Percentiles rank a stretch among this genome's conserved stretches.
Conservation (phyloP, 2,888 invertebrate genomes). For the Dendrolimus pini region DNA sequence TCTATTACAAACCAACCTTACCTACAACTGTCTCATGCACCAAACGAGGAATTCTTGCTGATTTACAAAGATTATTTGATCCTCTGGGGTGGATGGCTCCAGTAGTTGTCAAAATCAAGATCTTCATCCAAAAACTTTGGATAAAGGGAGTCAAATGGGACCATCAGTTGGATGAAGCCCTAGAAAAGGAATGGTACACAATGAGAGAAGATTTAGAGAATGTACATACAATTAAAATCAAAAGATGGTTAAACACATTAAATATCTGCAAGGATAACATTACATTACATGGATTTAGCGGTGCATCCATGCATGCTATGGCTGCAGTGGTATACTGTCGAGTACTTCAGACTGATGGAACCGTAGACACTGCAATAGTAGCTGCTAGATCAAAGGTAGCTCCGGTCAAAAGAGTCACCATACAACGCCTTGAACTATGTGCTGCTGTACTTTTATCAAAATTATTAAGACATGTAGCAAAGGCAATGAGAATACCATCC, state of each 20-base stretch:
- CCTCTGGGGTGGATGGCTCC: slow-evolving; percentile 29
- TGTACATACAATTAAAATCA: slow-evolving; percentile 4
- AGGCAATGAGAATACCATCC: slow-evolving; percentile 8
- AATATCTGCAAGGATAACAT: slow-evolving; percentile 1
- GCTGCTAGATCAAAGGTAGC: slow-evolving; percentile 16
- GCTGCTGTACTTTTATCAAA: slow-evolving; percentile 14
- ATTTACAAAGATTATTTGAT: slow-evolving; percentile 24
- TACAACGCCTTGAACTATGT: slow-evolving; percentile 18
- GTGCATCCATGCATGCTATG: slow-evolving; percentile 14
- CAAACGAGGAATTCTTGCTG: slow-evolving; percentile 27
- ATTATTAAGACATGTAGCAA: slow-evolving; percentile 4
- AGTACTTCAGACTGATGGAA: slow-evolving; percentile 6
- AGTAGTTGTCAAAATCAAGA: slow-evolving; percentile 19
- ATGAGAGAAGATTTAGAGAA: slow-evolving; percentile 2
- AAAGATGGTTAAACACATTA: slow-evolving; percentile 9
- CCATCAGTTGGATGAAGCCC: slow-evolving; percentile 11
- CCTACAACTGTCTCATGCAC: slow-evolving; percentile 16
- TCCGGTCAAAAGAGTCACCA: slow-evolving; percentile 16
- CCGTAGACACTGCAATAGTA: slow-evolving; percentile 7
- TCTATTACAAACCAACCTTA: slow-evolving; percentile 18
- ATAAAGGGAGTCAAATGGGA: slow-evolving; percentile 24
- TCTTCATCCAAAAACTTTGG: slow-evolving; percentile 29
- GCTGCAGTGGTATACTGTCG: slow-evolving; percentile 14
- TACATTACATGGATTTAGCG: slow-evolving; percentile 17
- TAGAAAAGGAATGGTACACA: slow-evolving; percentile 7